Evolutionary conservation across 2,113 vertebrate species (phyloP).

Genomic region (Triplophysa dalaica): DNA sequence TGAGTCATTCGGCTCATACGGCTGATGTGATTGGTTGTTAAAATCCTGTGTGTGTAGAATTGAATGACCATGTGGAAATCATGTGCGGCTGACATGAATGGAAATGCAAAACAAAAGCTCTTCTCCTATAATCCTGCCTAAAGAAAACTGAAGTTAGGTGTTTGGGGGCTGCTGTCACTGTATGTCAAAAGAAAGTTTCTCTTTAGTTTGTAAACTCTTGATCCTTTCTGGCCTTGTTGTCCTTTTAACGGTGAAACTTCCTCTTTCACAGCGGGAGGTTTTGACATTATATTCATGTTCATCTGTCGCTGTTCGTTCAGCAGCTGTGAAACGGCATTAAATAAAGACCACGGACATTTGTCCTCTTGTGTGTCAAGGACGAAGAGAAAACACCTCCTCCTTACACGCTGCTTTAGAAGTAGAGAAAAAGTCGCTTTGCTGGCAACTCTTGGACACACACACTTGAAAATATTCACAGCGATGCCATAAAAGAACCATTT

Average conservation of each 20-base stretch:
- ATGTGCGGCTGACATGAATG: no score
- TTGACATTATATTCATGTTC: constrained; percentile 1
- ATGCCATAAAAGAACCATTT: no score
- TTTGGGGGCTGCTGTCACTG: neutral
- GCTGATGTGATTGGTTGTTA: no score
- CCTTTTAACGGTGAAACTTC: neutral
- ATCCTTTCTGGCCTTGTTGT: neutral
- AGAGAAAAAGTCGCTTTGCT: neutral
- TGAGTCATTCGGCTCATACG: no score
- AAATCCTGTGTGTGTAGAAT: no score
- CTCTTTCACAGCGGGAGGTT: neutral
- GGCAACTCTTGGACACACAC: neutral
- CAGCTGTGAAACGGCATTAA: neutral
- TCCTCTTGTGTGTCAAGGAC: neutral
- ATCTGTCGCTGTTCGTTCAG: neutral
- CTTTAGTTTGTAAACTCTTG: neutral
- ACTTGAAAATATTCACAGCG: no score
- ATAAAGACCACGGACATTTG: neutral
- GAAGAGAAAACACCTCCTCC: neutral
- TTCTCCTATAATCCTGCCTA: no score
- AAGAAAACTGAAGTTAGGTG: no score
- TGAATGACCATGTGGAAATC: no score
- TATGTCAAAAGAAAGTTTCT: neutral
- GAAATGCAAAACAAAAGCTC: no score
- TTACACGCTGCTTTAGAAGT: neutral